Base-by-base conservation (phyloP, 2,797 vertebrate genomes). In the Melanotaenia pygmaea region DNA sequence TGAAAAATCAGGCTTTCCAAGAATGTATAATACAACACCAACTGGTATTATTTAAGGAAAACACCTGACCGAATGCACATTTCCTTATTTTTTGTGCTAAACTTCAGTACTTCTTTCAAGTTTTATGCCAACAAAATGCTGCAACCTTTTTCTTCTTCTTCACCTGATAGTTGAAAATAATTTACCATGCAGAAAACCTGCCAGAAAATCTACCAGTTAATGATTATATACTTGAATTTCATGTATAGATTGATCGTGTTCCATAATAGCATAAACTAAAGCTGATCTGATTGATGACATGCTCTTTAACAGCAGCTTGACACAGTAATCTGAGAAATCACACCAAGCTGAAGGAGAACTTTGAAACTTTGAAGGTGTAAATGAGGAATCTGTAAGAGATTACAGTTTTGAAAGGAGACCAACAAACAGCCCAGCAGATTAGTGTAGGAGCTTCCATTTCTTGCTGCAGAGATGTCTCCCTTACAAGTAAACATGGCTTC, bases 401-500 rank as follows among this genome's bases (percentile, higher is more conserved):
- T 77, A 85, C 47, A 53, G 57, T 68, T 78, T 59, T 81, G 76
- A 81, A 77, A 79, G 64, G 59, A 60, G 34, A 58, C 77, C 67
- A 74, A 47, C 67, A 77, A 59, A 85, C 70, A 59, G 76, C 66
- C 64, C 78, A 74, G 61, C 64, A 76, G 80, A 88, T 81, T 69
- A 81, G 45, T 64, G 83, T 63, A 77, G 75, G 64, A 66, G 63
- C 67, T 85, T 90, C 81, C 35, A 54, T 76, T 79, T 77, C 79
- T 77, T 20, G 1, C 47, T 67, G 67, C 67, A 70, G 76, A 84
- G 81, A 77, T 24, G 66, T 86, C 81, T 83, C 67, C 37, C 65
- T 85, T 79, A 84, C 81, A 85, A 81, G 81, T 72, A 83, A 87
- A 86, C 80, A 87, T 66, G 84, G 80, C 83, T 85, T 87, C 83